A percentile compares a stretch with the other conserved stretches of the same genome.
These are phyloP conservation scores for Telmatherina bonti DNA, from an alignment of 2,797 vertebrate species.

Conservation along the genomic window DNA sequence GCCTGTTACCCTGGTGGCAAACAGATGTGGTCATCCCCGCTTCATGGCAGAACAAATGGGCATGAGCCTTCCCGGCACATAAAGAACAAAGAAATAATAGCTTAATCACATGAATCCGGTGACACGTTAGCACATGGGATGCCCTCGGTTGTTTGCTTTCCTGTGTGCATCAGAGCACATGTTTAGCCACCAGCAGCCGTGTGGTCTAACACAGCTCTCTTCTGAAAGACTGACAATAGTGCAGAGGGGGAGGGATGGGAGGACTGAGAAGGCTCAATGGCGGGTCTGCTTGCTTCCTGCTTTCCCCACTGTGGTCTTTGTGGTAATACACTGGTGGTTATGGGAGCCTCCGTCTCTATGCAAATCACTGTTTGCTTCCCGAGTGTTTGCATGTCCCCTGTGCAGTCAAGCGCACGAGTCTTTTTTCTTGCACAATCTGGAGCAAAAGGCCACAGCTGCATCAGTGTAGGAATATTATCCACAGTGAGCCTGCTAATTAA, in stretches of 20 bases:
- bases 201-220: slow-evolving; percentile 54
- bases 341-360: slow-evolving; percentile 66
- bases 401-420: slow-evolving; percentile 46
- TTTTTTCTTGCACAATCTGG: slow-evolving; percentile 33
- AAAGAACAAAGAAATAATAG: slow-evolving; percentile 39
- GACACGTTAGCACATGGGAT: slow-evolving; percentile 54
- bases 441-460: slow-evolving; percentile 48
- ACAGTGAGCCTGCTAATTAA: slow-evolving; percentile 52
- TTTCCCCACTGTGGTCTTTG: slow-evolving; percentile 64
- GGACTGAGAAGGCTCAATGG: slow-evolving; percentile 37
- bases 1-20: slow-evolving; percentile 49
- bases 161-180: slow-evolving; percentile 45
- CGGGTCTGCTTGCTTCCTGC: slow-evolving; percentile 62
- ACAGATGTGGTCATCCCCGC: slow-evolving; percentile 66
- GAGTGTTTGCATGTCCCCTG: slow-evolving; percentile 52
- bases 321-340: slow-evolving; percentile 59
- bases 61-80: slow-evolving; percentile 39
- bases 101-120: slow-evolving; percentile 50
- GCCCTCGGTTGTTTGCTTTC: slow-evolving; percentile 51
- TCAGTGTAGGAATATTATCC: slow-evolving; percentile 27
- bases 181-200: slow-evolving; percentile 63
- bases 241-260: not conserved
- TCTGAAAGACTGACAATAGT: slow-evolving; percentile 54
- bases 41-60: slow-evolving; percentile 47
- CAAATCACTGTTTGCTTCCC: slow-evolving; percentile 69